Evolutionary conservation across 1,140 invertebrate species (phyloP), one percentile per base, ranked within the genome.

Genomic region (Hyles euphorbiae): DNA sequence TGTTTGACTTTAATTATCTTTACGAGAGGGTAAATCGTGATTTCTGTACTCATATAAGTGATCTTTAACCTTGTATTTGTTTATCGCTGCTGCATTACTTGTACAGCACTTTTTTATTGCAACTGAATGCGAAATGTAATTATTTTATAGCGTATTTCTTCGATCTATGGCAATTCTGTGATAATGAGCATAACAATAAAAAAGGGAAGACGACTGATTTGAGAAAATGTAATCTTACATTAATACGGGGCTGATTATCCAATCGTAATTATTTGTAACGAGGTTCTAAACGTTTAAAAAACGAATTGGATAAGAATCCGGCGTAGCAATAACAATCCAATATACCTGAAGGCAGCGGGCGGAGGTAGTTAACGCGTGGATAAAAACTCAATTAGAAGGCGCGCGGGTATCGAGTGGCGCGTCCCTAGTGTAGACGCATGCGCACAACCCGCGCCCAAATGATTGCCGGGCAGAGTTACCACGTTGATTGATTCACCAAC

Each of bases 401-500:
- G 36, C 36, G 22, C 36, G 10, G 36, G 36, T 63, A 70, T 70
- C 60, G 60, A 63, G 55, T 59, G 44, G 64, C 60, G 52, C 71
- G 70, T 71, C 78, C 70, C 77, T 80, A 81, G 11, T 56, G 46
- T 51, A 40, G 65, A 65, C 78, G 80, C 80, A 80, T 81, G 82
- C 82, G 83, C 74, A 72, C 9, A 71, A 58, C 54, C 40, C 40
- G 33, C 48, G 57, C 33, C 56, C 54, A 61, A 74, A 65, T 70
- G 73, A 72, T 74, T 72, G 80, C 82, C 75, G 74, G 76, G 82
- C 73, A 80, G 72, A 81, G 70, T 76, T 70, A 74, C 74, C 70
- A 75, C 75, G 81, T 77, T 82, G 83, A 86, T 86, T 85, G 82
- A 85, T 85, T 83, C 82, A 78, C 77, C 65, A 81, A 83, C 76